Conservation (phyloP, 1,140 invertebrate genomes). For the Wasmannia auropunctata region DNA sequence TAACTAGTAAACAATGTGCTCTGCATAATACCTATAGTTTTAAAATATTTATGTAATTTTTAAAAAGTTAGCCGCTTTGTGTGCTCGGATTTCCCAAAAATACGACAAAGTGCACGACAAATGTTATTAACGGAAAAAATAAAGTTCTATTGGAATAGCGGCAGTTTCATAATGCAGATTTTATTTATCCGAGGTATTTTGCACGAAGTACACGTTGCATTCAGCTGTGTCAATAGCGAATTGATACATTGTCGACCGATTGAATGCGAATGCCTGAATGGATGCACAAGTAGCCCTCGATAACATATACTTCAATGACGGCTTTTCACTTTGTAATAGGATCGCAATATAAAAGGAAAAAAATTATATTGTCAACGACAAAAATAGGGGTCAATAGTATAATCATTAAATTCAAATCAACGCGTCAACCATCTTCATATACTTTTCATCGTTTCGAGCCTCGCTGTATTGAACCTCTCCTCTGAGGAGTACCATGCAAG, state of each 20-base stretch:
- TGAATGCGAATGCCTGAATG: slow-evolving; percentile 48
- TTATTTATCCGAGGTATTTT: slow-evolving; percentile 45
- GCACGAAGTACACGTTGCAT: slow-evolving; percentile 24
- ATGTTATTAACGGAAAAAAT: slow-evolving; percentile 32
- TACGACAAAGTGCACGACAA: neutral
- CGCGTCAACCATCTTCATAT: neutral
- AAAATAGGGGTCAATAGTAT: slow-evolving; percentile 22
- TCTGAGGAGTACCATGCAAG: neutral
- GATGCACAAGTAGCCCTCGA: slow-evolving; percentile 47
- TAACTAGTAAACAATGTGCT: no score
- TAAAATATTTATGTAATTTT: neutral
- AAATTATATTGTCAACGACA: neutral
- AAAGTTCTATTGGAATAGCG: slow-evolving; percentile 19
- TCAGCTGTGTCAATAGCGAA: slow-evolving; percentile 47
- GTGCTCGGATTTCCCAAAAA: neutral
- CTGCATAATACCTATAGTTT: neutral
- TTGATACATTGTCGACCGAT: slow-evolving; percentile 46
- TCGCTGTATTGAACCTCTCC: neutral
- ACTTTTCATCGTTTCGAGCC: neutral
- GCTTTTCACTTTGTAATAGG: slow-evolving; percentile 44
- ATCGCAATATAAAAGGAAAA: slow-evolving; percentile 41
- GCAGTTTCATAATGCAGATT: slow-evolving; percentile 31
- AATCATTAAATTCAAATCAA: slow-evolving; percentile 46
- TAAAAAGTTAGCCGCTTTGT: neutral
- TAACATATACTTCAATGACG: slow-evolving; percentile 23